Evolutionary conservation across 2,888 invertebrate genomes (phyloP).

Genomic region (Brenthis ino): DNA sequence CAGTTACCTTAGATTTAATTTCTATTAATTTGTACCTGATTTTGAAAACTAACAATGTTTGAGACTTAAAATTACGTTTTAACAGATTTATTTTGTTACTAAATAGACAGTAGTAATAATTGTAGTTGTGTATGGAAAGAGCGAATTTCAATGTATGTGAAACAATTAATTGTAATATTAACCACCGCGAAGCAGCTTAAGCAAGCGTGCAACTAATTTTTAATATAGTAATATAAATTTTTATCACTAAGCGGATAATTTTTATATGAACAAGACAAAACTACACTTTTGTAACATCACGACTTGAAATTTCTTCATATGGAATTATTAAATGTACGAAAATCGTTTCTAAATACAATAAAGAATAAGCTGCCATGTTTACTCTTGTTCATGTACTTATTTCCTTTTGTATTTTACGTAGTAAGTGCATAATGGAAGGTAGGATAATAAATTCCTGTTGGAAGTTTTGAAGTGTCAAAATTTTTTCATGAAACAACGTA

Average conservation of each 20-base stretch:
- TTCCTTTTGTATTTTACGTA: constrained; percentile 53
- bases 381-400: constrained; percentile 36
- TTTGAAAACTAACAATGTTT: constrained; percentile 64
- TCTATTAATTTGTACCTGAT: constrained; percentile 80
- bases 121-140: constrained; percentile 65
- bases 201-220: constrained; percentile 74
- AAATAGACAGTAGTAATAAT: constrained; percentile 57
- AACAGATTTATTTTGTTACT: constrained; percentile 70
- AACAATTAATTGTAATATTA: constrained; percentile 51
- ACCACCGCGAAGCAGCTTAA: constrained; percentile 76
- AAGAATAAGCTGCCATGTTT: neutral
- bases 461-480: constrained; percentile 77
- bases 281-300: constrained; percentile 43
- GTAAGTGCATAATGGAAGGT: constrained; percentile 69
- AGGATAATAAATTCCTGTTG: constrained; percentile 63
- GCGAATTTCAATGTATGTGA: constrained; percentile 71
- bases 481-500: constrained; percentile 64
- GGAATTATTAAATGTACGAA: neutral
- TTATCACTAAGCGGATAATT: constrained; percentile 51
- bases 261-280: constrained; percentile 51
- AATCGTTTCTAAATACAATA: neutral
- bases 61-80: constrained; percentile 74
- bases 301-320: neutral
- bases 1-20: constrained; percentile 80
- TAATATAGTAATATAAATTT: constrained; percentile 61